A percentile compares a stretch with the other conserved stretches of the same genome.
These are phyloP conservation scores for Oscheius sp. DNA, from an alignment of 1,140 invertebrate genomes.

Conservation along the genomic window DNA sequence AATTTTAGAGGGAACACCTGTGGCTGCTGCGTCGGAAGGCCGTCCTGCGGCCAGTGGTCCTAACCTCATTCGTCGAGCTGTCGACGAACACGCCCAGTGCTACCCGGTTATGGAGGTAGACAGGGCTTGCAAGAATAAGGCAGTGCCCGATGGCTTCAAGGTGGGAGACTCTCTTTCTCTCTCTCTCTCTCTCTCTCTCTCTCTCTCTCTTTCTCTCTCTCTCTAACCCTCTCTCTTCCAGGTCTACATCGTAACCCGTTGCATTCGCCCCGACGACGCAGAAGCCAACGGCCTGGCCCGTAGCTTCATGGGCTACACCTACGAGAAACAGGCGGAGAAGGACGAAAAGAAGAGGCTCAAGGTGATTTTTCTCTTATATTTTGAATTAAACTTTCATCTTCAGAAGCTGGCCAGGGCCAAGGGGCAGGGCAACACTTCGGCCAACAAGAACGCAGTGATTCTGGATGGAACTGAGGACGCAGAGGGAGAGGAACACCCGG, in stretches of 20 bases:
- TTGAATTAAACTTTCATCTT: background rate
- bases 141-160: constrained; percentile 52
- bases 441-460: background rate
- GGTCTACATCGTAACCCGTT: constrained; percentile 41
- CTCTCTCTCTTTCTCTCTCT: no score
- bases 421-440: background rate
- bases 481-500: background rate
- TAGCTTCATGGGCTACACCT: constrained; percentile 7
- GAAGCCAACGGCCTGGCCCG: constrained; percentile 21
- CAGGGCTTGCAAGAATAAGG: constrained; percentile 49
- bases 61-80: constrained; percentile 37
- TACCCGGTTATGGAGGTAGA: constrained; percentile 56
- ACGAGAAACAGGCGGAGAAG: constrained; percentile 20
- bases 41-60: constrained; percentile 48
- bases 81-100: constrained; percentile 48
- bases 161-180: no score
- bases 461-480: background rate
- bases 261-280: constrained; percentile 9
- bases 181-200: no score
- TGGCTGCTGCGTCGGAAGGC: constrained; percentile 42
- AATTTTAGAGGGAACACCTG: constrained; percentile 21
- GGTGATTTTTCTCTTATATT: constrained; percentile 13
- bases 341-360: constrained; percentile 26
- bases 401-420: background rate
- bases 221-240: constrained; percentile 8